phyloP scores from a whole-genome alignment of 1,140 invertebrate species.

The Lutraria rhynchaena region DNA sequence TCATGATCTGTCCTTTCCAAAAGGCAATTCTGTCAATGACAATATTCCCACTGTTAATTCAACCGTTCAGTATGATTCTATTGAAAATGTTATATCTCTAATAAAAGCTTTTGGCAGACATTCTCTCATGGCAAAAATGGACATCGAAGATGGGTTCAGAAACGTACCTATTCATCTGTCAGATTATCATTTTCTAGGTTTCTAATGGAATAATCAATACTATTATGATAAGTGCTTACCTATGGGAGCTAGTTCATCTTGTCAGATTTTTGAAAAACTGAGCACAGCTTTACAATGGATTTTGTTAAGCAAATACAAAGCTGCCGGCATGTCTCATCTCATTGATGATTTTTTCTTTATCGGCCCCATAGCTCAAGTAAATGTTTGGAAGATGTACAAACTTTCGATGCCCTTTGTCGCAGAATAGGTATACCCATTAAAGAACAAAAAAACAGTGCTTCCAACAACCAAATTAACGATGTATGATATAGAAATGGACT shows the following conservation, averaged over 20 bases:
- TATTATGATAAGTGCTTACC: slow-evolving; percentile 43
- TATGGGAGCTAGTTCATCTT: slow-evolving; percentile 42
- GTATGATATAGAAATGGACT: slow-evolving; percentile 13
- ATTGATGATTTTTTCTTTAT: slow-evolving; percentile 58
- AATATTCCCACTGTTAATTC: too few species aligned
- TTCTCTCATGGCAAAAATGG: slow-evolving; percentile 53
- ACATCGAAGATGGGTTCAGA: slow-evolving; percentile 55
- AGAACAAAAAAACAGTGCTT: slow-evolving; percentile 6
- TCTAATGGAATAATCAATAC: too few species aligned
- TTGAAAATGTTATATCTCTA: too few species aligned
- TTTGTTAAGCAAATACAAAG: not conserved
- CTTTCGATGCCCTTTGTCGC: not conserved
- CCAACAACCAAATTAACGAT: slow-evolving; percentile 9
- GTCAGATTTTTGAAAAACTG: slow-evolving; percentile 41
- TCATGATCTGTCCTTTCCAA: too few species aligned
- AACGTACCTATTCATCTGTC: too few species aligned
- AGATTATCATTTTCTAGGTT: too few species aligned
- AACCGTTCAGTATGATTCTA: too few species aligned
- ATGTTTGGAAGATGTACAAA: slow-evolving; percentile 2
- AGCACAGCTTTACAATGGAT: slow-evolving; percentile 39
- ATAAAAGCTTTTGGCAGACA: not conserved
- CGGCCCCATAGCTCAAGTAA: not conserved
- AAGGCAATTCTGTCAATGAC: too few species aligned
- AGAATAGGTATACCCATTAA: slow-evolving; percentile 32
- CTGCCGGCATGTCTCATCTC: slow-evolving; percentile 32